Evolutionary conservation across 92 coral and sea anemone genomes (phyloP), one percentile per base, ranked within the genome.

Genomic region (Actinostola sp.): DNA sequence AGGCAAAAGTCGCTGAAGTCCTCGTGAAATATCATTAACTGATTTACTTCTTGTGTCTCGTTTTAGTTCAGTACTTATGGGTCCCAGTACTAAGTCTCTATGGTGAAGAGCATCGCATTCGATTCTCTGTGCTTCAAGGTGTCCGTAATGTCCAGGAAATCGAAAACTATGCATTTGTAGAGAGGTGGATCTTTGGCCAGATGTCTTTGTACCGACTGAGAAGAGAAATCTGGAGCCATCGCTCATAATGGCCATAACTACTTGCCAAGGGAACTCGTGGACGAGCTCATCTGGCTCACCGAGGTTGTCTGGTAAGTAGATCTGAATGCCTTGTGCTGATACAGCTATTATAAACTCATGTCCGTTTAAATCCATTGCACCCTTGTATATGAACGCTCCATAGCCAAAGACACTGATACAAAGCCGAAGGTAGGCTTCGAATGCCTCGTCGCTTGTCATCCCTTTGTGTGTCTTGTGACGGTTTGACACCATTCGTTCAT

Each of bases 381-480:
- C 83, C 46, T 67, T 82, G 79, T 93, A 89, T 70, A 75, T 63
- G 55, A 88, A 85, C 50, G 88, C 71, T 0, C 92, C 94, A 46
- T 79, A 93, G 71, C 77, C 75, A 21, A 91, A 84, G 1, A 93
- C 35, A 5, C 66, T 83, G 36, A 76, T 79, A 31, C 89, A 71
- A 33, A 84, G 61, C 15, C 63, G 80, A 20, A 93, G 85, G 25
- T 81, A 82, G 8, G 88, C 91, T 2, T 82, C 65, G 62, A 87
- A 73, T 1, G 97, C 92, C 27, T 87, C 86, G 21, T 81, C 67
- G 49, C 55, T 64, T 46, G 86, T 56, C 92, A 92, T 86, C 34
- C 90, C 97, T 66, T 68, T 66, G 57, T 86, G 95, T 0, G 88
- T 71, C 57, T 78, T 85, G 58, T 93, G 97, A 39, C 88, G 70